phyloP scores from a whole-genome alignment of 1,140 invertebrate genomes.

The Platyscapa corneri region DNA sequence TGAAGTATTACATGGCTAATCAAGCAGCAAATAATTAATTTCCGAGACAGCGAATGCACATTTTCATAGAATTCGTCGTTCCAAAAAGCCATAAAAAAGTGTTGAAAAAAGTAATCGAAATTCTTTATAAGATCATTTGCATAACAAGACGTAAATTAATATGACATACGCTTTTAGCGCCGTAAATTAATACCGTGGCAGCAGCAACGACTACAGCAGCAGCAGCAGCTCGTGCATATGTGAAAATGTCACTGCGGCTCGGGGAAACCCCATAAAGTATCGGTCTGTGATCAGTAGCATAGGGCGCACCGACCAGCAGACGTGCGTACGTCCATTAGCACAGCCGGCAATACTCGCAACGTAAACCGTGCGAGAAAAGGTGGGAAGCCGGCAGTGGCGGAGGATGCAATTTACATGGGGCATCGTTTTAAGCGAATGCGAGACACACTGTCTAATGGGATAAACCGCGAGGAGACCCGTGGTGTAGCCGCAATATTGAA shows the following conservation, averaged over 20 bases:
- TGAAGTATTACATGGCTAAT: background rate
- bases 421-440: slow-evolving; percentile 35
- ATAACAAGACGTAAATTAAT: slow-evolving; percentile 38
- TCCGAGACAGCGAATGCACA: background rate
- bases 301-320: background rate
- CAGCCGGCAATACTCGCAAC: background rate
- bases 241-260: background rate
- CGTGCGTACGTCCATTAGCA: slow-evolving; percentile 3
- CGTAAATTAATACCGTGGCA: slow-evolving; percentile 31
- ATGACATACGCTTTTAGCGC: background rate
- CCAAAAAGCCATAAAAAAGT: background rate
- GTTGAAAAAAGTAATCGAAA: background rate
- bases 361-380: background rate
- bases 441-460: slow-evolving; percentile 31
- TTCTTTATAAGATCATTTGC: background rate
- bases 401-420: slow-evolving; percentile 35
- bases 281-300: slow-evolving; percentile 1
- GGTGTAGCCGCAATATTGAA: slow-evolving; percentile 26
- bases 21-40: background rate
- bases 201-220: background rate
- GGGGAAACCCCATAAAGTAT: slow-evolving; percentile 45
- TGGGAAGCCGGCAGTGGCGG: background rate
- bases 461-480: slow-evolving; percentile 17
- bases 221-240: background rate
- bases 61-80: background rate